These are phyloP conservation scores for Mercenaria mercenaria DNA, from an alignment of 1,140 invertebrate genomes.

Conservation along the genomic window DNA sequence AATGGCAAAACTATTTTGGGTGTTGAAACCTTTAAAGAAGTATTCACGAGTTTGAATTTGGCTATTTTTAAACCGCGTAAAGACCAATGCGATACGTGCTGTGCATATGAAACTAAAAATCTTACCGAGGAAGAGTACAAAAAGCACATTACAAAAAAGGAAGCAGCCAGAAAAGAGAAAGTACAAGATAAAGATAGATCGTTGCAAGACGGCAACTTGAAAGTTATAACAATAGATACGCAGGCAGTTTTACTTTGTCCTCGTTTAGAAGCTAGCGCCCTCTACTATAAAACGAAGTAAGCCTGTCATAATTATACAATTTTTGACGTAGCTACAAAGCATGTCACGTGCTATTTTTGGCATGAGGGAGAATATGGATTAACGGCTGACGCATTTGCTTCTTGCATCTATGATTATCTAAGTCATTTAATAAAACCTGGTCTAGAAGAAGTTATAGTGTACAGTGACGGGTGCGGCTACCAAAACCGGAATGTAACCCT, in stretches of 20 bases:
- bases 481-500: slow-evolving; percentile 82
- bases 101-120: slow-evolving; percentile 40
- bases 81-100: slow-evolving; percentile 59
- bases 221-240: neutral
- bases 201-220: neutral
- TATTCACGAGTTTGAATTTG: neutral
- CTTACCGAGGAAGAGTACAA: slow-evolving; percentile 47
- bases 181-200: neutral
- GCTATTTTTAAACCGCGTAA: slow-evolving; percentile 33
- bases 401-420: slow-evolving; percentile 83
- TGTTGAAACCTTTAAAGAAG: neutral
- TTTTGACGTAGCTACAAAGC: neutral
- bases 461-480: slow-evolving; percentile 82
- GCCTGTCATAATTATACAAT: neutral
- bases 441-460: slow-evolving; percentile 67
- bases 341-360: slow-evolving; percentile 82
- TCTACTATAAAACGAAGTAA: neutral
- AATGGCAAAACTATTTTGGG: neutral
- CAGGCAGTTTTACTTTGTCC: neutral
- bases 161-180: neutral
- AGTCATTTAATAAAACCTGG: slow-evolving; percentile 15
- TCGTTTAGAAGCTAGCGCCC: neutral
- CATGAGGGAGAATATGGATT: slow-evolving; percentile 84
- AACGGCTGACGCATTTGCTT: slow-evolving; percentile 84
- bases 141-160: slow-evolving; percentile 39